Evolutionary conservation across 2,113 vertebrate genomes (phyloP).

Genomic region (Lynx canadensis): DNA sequence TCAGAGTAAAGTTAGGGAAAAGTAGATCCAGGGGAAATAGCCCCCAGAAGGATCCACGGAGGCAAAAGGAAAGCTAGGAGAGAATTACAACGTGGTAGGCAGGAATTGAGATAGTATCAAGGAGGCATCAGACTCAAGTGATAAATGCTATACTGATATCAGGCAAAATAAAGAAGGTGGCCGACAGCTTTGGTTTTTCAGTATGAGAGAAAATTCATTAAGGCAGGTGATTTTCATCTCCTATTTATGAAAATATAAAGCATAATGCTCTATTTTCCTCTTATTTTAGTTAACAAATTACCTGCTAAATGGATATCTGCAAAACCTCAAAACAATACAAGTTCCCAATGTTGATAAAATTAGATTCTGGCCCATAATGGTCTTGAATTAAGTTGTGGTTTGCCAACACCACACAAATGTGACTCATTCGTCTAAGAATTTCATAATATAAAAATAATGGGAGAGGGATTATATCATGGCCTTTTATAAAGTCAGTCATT

Average conservation of each 20-base stretch:
- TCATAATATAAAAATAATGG: background rate
- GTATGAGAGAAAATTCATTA: background rate
- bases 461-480: background rate
- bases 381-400: background rate
- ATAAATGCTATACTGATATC: background rate
- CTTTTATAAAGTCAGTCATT: background rate
- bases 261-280: background rate
- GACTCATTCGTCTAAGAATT: background rate
- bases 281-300: background rate
- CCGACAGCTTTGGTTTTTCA: background rate
- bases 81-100: background rate
- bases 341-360: background rate
- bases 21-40: background rate
- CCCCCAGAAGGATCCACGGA: background rate
- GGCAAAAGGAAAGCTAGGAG: background rate
- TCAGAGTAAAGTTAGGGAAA: background rate
- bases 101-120: background rate
- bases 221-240: background rate
- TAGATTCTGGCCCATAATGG: background rate
- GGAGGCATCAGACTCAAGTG: background rate
- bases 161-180: background rate
- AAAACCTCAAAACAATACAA: background rate
- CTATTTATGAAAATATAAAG: background rate
- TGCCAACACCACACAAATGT: background rate
- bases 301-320: background rate